Evolutionary conservation across 1,140 invertebrate genomes (phyloP).

Genomic region (Cepaea nemoralis): DNA sequence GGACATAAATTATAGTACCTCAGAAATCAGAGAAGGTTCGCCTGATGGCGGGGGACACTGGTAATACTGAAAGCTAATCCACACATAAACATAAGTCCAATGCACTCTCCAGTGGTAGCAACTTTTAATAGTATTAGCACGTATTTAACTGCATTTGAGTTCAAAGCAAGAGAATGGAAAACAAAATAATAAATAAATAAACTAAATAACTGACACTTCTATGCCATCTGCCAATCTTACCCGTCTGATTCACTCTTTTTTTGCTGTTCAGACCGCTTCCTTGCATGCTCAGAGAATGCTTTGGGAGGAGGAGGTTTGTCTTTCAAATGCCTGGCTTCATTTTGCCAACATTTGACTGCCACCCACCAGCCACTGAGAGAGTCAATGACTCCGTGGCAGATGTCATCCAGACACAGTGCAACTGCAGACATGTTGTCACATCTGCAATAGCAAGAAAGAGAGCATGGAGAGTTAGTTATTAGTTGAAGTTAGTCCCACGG

Average conservation of each 20-base stretch:
- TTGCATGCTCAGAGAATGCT: constrained; percentile 24
- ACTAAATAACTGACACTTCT: too few species aligned
- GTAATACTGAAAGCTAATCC: too few species aligned
- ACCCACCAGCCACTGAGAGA: constrained; percentile 39
- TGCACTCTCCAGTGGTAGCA: too few species aligned
- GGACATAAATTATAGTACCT: too few species aligned
- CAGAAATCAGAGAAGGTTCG: too few species aligned
- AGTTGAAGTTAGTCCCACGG: neutral
- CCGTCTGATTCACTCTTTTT: constrained; percentile 30
- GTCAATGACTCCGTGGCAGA: constrained; percentile 14
- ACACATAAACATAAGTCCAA: too few species aligned
- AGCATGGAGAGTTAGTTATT: neutral
- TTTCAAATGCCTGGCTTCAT: constrained; percentile 20
- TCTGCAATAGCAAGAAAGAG: neutral
- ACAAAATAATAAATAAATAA: too few species aligned
- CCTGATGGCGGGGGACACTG: too few species aligned
- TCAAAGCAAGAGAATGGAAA: too few species aligned
- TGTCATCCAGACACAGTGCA: neutral
- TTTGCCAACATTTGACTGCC: constrained; percentile 25
- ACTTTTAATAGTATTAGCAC: too few species aligned
- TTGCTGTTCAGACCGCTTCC: constrained; percentile 14
- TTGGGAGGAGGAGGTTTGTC: constrained; percentile 25
- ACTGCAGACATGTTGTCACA: neutral
- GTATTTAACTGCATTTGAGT: too few species aligned
- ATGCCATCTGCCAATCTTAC: constrained; percentile 23